Evolutionary conservation across 2,888 invertebrate genomes (phyloP).

Genomic region (Clivina fossor): DNA sequence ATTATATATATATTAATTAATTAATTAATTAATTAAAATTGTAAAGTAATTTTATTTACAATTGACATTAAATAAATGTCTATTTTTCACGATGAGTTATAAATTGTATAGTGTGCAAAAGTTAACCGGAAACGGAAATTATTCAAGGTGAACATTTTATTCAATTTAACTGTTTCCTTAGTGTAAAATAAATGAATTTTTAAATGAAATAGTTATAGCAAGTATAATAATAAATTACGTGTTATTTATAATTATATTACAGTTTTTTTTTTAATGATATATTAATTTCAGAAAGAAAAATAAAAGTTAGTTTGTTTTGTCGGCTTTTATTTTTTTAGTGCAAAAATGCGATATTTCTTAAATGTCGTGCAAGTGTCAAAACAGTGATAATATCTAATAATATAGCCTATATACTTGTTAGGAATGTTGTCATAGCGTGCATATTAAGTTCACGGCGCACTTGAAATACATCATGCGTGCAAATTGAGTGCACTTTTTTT

Average conservation of each 20-base stretch:
- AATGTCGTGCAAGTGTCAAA: constrained; percentile 7
- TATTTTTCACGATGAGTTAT: neutral
- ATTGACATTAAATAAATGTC: no score
- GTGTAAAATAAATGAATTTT: neutral
- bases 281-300: no score
- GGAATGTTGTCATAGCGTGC: neutral
- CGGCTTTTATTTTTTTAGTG: no score
- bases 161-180: no score
- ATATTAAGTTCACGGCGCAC: constrained; percentile 5
- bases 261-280: no score
- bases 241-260: no score
- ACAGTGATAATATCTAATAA: constrained; percentile 6
- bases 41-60: no score
- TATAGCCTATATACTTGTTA: constrained; percentile 7
- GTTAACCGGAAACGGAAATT: constrained; percentile 16
- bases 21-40: no score
- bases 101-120: neutral
- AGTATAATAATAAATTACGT: neutral
- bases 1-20: no score
- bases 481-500: constrained; percentile 12
- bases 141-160: constrained; percentile 19
- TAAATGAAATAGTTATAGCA: neutral
- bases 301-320: no score
- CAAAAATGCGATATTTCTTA: no score
- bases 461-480: constrained; percentile 8